These are phyloP conservation scores for Sphinx pinastri DNA, from an alignment of 2,888 invertebrate species.

Conservation along the genomic window DNA sequence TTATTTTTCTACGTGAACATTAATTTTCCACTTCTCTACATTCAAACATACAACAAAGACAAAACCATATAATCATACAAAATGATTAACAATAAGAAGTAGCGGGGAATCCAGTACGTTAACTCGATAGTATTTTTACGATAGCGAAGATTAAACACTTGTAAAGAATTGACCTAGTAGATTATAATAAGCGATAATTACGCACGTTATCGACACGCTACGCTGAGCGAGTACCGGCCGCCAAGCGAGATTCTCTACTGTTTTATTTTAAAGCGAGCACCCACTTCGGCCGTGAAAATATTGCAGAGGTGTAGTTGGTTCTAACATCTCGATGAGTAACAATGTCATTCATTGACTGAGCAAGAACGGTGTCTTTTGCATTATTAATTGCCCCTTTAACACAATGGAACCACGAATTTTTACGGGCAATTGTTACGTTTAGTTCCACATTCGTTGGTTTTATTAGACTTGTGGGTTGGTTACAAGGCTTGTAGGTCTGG, in stretches of 20 bases:
- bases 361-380: conserved; percentile 41
- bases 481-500: neutral
- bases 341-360: conserved; percentile 72
- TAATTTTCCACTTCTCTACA: neutral
- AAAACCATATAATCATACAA: neutral
- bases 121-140: neutral
- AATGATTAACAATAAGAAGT: neutral
- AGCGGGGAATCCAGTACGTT: neutral
- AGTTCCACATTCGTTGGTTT: neutral
- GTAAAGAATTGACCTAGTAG: conserved; percentile 32
- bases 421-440: conserved; percentile 28
- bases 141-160: conserved; percentile 32
- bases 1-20: neutral
- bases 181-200: conserved; percentile 53
- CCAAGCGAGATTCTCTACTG: conserved; percentile 75
- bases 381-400: conserved; percentile 48
- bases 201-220: conserved; percentile 58
- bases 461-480: neutral
- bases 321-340: conserved; percentile 59
- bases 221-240: conserved; percentile 61
- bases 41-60: neutral
- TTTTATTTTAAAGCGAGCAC: conserved; percentile 79
- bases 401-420: conserved; percentile 45
- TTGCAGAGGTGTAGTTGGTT: conserved; percentile 62
- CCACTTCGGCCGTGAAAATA: conserved; percentile 73